Base-by-base conservation (phyloP, 2,113 vertebrate species). In the Colossoma macropomum region DNA sequence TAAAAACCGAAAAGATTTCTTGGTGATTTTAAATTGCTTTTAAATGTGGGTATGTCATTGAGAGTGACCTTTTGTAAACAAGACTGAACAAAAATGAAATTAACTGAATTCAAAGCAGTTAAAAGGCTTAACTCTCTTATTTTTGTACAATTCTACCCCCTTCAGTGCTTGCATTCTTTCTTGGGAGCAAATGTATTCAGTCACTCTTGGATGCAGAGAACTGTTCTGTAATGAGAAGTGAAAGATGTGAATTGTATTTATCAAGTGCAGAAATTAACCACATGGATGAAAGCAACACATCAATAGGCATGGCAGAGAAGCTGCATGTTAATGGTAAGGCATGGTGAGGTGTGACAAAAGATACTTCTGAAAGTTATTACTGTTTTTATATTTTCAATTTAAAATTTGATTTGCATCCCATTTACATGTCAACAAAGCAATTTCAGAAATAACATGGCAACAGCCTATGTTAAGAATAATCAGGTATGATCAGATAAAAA, bases 181-280 rank as follows among this genome's bases (percentile, higher is more conserved):
- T 65, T 45, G 28, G n/a, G 9, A 54, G 27, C 27, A 16, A 8
- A 63, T n/a, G 48, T 2, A 54, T 34, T 70, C 9, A 27, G 19
- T 27, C 63, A 52, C 63, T 2, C 0, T n/a, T 19, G 8, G 10
- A 70, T 69, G 23, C 77, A 69, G 3, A 59, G 30, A 70, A 56
- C 1, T 71, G n/a, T 80, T 16, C 21, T 41, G 2, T 80, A 71
- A 80, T 80, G 23, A 59, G 69, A 80, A 4, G 65, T 80, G 30
- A 71, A 15, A 59, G n/a, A 3, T 59, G 30, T 71, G 30, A 69
- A 68, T 65, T 77, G 75, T 27, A 65, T 78, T 66, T n/a, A 25
- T 68, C 28, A 52, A 68, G 45, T 11, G 52, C 50, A 38, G 65
- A 62, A 69, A 69, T 69, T 10, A 54, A 59, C 9, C n/a, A 25